These are phyloP conservation scores for Coenonympha arcania DNA, from an alignment of 2,888 invertebrate species.

Conservation along the genomic window DNA sequence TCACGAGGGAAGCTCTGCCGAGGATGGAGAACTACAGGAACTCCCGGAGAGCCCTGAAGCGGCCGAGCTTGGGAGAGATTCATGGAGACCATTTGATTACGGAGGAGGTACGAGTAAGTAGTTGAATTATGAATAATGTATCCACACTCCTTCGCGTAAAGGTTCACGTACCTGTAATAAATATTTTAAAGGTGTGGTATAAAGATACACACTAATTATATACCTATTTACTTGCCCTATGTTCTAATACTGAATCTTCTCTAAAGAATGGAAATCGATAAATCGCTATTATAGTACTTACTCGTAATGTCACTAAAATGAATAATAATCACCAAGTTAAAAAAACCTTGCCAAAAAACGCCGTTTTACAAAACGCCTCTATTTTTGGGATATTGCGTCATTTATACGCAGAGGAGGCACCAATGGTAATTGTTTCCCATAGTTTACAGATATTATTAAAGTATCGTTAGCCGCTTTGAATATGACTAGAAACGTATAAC, in stretches of 20 bases:
- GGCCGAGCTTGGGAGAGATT: conserved; percentile 88
- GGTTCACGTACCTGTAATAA: too few relatives aligned
- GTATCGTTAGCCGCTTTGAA: conserved; percentile 40
- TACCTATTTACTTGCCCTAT: too few relatives aligned
- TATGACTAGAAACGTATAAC: neutral
- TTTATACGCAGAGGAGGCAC: neutral
- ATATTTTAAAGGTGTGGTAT: too few relatives aligned
- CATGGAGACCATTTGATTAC: conserved; percentile 77
- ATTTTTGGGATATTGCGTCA: neutral
- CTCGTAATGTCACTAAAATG: too few relatives aligned
- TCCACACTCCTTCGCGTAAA: too few relatives aligned
- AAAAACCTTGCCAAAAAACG: neutral
- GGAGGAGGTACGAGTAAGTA: conserved; percentile 60
- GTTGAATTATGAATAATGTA: too few relatives aligned
- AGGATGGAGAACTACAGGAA: conserved; percentile 87
- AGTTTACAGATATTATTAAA: conserved; percentile 36
- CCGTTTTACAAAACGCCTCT: neutral
- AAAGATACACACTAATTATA: too few relatives aligned
- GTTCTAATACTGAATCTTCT: too few relatives aligned
- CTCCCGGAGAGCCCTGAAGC: conserved; percentile 81
- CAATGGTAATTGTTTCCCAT: conserved; percentile 25
- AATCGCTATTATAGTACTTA: too few relatives aligned
- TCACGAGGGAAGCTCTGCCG: conserved; percentile 85
- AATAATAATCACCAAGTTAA: neutral
- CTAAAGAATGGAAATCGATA: too few relatives aligned